Conservation (phyloP, 2,888 invertebrate species). For the Dusona sp. region DNA sequence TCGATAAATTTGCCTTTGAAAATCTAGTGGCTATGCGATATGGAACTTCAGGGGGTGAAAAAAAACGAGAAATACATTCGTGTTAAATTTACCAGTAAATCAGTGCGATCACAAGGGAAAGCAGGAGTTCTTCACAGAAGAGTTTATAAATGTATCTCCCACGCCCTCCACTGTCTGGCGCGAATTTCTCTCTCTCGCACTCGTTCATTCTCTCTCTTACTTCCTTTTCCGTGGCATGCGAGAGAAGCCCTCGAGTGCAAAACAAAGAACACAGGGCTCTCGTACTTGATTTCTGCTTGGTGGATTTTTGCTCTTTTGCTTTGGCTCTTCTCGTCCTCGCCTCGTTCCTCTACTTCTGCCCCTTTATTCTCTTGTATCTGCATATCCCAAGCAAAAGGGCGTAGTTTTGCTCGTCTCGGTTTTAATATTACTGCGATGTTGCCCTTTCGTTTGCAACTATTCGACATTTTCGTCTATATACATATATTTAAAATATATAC, state of each 20-base stretch:
- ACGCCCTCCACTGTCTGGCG: conserved; percentile 81
- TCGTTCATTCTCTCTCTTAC: conserved; percentile 30
- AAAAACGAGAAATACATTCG: conserved; percentile 28
- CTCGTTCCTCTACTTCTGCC: conserved; percentile 74
- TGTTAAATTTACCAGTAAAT: conserved; percentile 75
- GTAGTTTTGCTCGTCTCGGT: neutral
- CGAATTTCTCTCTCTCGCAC: conserved; percentile 35
- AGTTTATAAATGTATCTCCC: conserved; percentile 83
- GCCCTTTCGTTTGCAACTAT: conserved; percentile 16
- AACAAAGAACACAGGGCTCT: conserved; percentile 28
- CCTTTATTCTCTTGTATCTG: conserved; percentile 44
- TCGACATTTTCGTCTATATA: neutral
- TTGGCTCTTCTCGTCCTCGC: conserved; percentile 66
- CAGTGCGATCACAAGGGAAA: conserved; percentile 73
- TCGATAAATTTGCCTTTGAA: neutral
- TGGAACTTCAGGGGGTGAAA: conserved; percentile 21
- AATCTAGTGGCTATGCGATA: conserved; percentile 52
- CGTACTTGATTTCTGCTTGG: conserved; percentile 27
- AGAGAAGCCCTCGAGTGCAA: conserved; percentile 14
- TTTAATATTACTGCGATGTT: neutral
- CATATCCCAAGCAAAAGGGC: conserved; percentile 4
- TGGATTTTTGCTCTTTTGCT: conserved; percentile 57
- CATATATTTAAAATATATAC: conserved; percentile 38
- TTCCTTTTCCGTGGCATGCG: conserved; percentile 16
- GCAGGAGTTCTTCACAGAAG: conserved; percentile 72